Conservation (phyloP, 2,113 vertebrate species). For the Litocranius walleri region DNA sequence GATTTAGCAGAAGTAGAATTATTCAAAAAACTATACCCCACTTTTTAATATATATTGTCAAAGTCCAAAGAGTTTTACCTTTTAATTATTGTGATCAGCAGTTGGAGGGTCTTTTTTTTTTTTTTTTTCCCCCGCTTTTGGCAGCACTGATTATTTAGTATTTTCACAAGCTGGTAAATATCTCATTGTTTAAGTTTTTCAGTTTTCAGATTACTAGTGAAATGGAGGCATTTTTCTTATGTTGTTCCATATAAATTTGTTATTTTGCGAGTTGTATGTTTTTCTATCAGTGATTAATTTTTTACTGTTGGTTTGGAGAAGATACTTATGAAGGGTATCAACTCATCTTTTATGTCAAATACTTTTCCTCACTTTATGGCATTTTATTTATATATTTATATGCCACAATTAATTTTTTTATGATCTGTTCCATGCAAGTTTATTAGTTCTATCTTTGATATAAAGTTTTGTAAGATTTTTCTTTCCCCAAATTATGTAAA, state of each 20-base stretch:
- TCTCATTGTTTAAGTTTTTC: conserved; percentile 4
- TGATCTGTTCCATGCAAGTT: background rate
- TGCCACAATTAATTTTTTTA: background rate
- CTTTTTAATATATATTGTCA: background rate
- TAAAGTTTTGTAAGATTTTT: background rate
- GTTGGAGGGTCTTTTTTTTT: background rate
- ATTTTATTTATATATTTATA: background rate
- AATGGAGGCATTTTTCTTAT: background rate
- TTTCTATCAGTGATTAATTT: background rate
- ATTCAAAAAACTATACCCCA: background rate
- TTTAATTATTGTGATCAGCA: background rate
- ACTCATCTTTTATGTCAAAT: conserved; percentile 2
- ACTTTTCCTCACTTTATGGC: background rate
- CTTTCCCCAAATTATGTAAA: background rate
- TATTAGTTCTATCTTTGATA: conserved; percentile 7
- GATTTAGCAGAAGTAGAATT: conserved; percentile 8
- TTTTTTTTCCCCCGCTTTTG: background rate
- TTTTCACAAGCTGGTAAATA: background rate
- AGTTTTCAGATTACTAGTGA: conserved; percentile 6
- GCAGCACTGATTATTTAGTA: background rate
- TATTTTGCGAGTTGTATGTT: background rate
- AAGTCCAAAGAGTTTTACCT: background rate
- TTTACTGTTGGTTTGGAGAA: conserved; percentile 34
- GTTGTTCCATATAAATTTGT: conserved; percentile 12
- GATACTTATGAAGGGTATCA: background rate